Conservation (phyloP, 2,797 vertebrate genomes). For the Pantherophis alleghaniensis region DNA sequence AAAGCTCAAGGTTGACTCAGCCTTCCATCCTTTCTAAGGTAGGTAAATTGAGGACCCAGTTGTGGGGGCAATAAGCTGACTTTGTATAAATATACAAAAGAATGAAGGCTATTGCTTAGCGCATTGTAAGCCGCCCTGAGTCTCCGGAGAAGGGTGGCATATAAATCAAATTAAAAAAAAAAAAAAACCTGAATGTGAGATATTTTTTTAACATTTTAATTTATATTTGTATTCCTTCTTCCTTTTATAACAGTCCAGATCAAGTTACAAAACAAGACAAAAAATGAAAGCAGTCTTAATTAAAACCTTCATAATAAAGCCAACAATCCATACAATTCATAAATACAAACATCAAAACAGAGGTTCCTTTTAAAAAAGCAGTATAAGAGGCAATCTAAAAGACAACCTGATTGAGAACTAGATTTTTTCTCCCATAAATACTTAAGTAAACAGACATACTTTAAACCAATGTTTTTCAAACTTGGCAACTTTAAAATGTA, state of each 20-base stretch:
- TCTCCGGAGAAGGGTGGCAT: too few species aligned
- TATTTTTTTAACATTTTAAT: too few species aligned
- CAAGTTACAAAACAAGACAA: background rate
- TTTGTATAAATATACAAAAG: too few species aligned
- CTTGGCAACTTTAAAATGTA: background rate
- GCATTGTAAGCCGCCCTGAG: too few species aligned
- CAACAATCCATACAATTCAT: background rate
- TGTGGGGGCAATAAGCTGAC: too few species aligned
- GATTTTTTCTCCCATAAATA: background rate
- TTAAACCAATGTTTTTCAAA: background rate
- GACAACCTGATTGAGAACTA: background rate
- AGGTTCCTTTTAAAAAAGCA: background rate
- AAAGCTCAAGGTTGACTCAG: too few species aligned
- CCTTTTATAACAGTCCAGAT: background rate
- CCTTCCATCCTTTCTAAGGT: too few species aligned
- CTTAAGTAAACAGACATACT: too few species aligned
- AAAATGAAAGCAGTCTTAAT: background rate
- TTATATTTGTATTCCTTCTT: background rate
- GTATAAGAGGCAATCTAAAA: background rate
- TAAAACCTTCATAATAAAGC: background rate
- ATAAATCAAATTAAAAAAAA: too few species aligned
- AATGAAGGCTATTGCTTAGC: too few species aligned
- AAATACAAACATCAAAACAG: background rate
- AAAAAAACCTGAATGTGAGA: too few species aligned
- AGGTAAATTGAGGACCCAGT: too few species aligned